phyloP scores from a whole-genome alignment of 2,888 invertebrate genomes.

The Anaspis maculata region DNA sequence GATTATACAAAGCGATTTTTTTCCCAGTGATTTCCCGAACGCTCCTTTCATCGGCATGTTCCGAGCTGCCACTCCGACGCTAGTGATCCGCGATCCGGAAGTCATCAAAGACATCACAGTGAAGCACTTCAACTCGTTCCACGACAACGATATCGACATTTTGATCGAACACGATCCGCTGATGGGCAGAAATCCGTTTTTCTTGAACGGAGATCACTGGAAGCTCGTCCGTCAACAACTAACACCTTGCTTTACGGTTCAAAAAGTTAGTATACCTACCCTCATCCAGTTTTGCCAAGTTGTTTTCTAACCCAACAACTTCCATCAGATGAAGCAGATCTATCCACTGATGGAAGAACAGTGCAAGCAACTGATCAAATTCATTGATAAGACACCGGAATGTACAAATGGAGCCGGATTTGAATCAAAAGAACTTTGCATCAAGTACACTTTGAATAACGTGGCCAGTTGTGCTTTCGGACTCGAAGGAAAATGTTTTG shows the following conservation, averaged over 20 bases:
- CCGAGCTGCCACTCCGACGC: slow-evolving; percentile 27
- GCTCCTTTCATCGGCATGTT: slow-evolving; percentile 35
- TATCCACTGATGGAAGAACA: slow-evolving; percentile 43
- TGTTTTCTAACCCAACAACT: too few relatives aligned
- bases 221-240: slow-evolving; percentile 43
- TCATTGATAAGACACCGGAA: slow-evolving; percentile 32
- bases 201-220: slow-evolving; percentile 44
- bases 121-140: slow-evolving; percentile 36
- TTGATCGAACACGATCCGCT: slow-evolving; percentile 43
- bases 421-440: slow-evolving; percentile 37
- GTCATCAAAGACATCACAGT: slow-evolving; percentile 32
- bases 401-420: slow-evolving; percentile 25
- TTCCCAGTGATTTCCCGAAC: slow-evolving; percentile 27
- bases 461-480: slow-evolving; percentile 44
- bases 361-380: slow-evolving; percentile 37
- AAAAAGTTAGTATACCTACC: slow-evolving; percentile 37
- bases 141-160: slow-evolving; percentile 34
- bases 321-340: slow-evolving; percentile 43
- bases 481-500: slow-evolving; percentile 39
- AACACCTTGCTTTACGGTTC: slow-evolving; percentile 44
- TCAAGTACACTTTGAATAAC: slow-evolving; percentile 34
- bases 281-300: too few relatives aligned
- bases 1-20: too few relatives aligned
- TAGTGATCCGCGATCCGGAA: slow-evolving; percentile 35
- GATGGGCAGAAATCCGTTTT: slow-evolving; percentile 44